These are phyloP conservation scores for Morone chrysops DNA, from an alignment of 2,113 vertebrate genomes.

Conservation along the genomic window DNA sequence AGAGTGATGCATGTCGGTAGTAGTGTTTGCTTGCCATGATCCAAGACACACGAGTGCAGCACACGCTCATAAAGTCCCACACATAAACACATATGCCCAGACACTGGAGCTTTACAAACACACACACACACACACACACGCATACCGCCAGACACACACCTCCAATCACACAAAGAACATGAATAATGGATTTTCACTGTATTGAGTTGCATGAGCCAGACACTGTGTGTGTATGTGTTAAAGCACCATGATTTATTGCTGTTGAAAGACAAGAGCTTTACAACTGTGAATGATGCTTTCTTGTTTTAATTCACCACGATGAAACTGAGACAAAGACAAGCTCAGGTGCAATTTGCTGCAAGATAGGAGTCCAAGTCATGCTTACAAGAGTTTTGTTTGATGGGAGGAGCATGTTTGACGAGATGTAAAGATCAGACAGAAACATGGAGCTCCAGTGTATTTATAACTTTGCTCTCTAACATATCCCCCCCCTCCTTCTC, in stretches of 20 bases:
- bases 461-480: conserved; percentile 58
- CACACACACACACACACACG: background rate
- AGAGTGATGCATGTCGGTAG: conserved; percentile 83
- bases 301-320: conserved; percentile 39
- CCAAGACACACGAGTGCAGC: conserved; percentile 62
- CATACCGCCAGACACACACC: conserved; percentile 26
- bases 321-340: conserved; percentile 31
- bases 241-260: conserved; percentile 74
- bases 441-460: conserved; percentile 33
- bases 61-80: conserved; percentile 50
- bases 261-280: conserved; percentile 62
- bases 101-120: conserved; percentile 14
- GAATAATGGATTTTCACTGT: conserved; percentile 60
- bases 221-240: conserved; percentile 77
- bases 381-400: conserved; percentile 41
- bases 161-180: conserved; percentile 48
- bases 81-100: conserved; percentile 30
- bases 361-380: conserved; percentile 37
- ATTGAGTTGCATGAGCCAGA: conserved; percentile 78
- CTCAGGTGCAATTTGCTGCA: conserved; percentile 37
- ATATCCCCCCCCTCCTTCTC: conserved; percentile 51
- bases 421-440: conserved; percentile 51
- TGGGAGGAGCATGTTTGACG: conserved; percentile 64
- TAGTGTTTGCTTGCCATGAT: conserved; percentile 81
- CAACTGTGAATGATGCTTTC: conserved; percentile 65